Base-by-base conservation (phyloP, 2,797 vertebrate species). In the Gallinago solitaria region DNA sequence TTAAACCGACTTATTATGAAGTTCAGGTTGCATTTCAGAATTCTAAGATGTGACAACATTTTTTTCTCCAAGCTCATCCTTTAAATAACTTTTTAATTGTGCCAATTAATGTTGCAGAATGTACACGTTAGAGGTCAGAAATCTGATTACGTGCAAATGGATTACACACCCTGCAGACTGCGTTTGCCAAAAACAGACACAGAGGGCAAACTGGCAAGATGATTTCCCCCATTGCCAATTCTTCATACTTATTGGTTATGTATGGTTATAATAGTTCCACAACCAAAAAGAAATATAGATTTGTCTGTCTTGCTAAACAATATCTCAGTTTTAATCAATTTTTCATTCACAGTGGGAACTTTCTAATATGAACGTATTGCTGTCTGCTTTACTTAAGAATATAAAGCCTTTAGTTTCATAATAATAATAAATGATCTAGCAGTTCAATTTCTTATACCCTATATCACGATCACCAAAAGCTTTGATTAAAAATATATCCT, bases 291-390 rank as follows among this genome's bases (percentile, higher is more conserved):
- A 96, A 90, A 82, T 77, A 76, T 7, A 63, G 82, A 89, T 96
- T 97, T 82, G 85, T 92, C 88, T 51, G 59, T 70, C 92, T 74
- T 94, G 53, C 90, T 78, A 89, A 97, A 87, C 63, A 71, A 19
- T 87, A 96, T 74, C 95, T 97, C 96, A 91, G 45, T 59, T 95
- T 94, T 95, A 93, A 87, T 93, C 95, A 59, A 76, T 88, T 95
- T 96, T 96, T 96, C 35, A 61, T 94, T 95, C 93, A 86, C 87
- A 95, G 71, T 90, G 89, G 94, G 73, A 96, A 77, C 76, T 74
- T 83, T 64, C 61, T 87, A 87, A 63, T 89, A 80, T 43, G 69
- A 96, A 90, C 8, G 27, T 82, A 85, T 92, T 95, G 84, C 83
- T 96, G 83, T 90, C 71, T 87, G 41, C 71, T 77, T 94, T 79